Evolutionary conservation across 2,113 vertebrate species (phyloP), one percentile per base, ranked within the genome.

Genomic region (Pitta sordida): DNA sequence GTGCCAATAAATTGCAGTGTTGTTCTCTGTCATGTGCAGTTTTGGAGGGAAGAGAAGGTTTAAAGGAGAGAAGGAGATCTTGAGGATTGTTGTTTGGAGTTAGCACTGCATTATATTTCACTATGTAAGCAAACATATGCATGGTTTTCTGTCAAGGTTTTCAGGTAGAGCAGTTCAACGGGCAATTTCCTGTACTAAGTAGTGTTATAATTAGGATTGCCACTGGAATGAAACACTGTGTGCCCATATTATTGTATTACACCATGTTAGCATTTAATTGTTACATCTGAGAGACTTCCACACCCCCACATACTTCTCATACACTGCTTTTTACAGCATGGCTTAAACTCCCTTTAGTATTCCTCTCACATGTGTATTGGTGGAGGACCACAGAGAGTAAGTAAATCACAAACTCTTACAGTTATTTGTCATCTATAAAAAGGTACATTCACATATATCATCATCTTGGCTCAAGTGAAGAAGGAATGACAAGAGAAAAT

Each of bases 201-300:
- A 91, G 88, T 83, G 84, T 94, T 85, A 85, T 96, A 94, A 96
- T 96, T 95, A 96, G 95, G 91, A 86, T 74, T 93, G 93, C 96
- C 91, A 94, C 87, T 96, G 93, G 93, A 96, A 96, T 94, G 95
- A 96, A 94, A 88, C 87, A 56, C 68, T 37, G 64, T 83, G 94
- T 91, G 90, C 91, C 88, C 68, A 23, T 64, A 79, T 91, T 76
- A 94, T 81, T 94, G 48, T 83, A 88, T 95, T 94, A 94, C 91
- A 96, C 91, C 93, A 89, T 87, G 86, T 92, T 92, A 91, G 86
- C 67, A 43, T 90, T 87, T 91, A 83, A 92, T 95, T 94, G 93
- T 94, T 91, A 80, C 89, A 80, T 88, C 93, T 94, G 64, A 80
- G 63, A 90, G 82, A 48, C 48, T 59, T 74, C 27, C 43, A 77